Evolutionary conservation across 2,113 vertebrate species (phyloP), one percentile per base, ranked within the genome.

Genomic region (Hippopotamus amphibius): DNA sequence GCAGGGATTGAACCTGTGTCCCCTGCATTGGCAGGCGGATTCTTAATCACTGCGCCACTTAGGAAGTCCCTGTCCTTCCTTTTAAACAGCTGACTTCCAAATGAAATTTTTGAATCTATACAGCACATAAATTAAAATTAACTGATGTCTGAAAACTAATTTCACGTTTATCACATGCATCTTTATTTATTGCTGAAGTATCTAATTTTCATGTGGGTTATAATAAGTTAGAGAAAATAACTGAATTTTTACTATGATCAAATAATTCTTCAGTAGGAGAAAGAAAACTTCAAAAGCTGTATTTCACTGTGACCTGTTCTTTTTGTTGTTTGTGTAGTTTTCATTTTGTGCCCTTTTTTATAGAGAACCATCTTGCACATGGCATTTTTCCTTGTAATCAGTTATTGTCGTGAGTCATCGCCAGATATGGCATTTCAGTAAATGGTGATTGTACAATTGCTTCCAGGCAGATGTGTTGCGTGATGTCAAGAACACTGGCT

Each of bases 261-360:
- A 68, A 48, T 55, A 59, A 84, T 94, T 91, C 8, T 53, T 83
- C 5, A 57, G 11, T 28, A 17, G 2, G 59, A 84, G 7, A 59
- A 33, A 86, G 63, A 72, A 43, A 61, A 12, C 53, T 69, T 90
- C 30, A 85, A 88, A 91, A 87, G 46, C 85, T 65, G 2, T 17
- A n/a, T 97, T 94, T 96, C 65, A 30, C 65, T 69, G 50, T 89
- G 43, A 89, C 88, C 30, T 85, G 12, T 87, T 81, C 65, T 90
- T 88, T 90, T 88, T 86, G 33, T 55, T 65, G n/a, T 92, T 89
- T 89, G 26, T 92, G 69, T 90, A 57, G 63, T 79, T 95, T 97
- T 97, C 37, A 81, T 91, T 96, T 91, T 91, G 55, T 94, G 53
- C 72, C 72, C 94, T 92, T 95, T 55, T 95, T 95, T 95, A 26